These are phyloP conservation scores for Drosophila paranaensis DNA, from an alignment of 2,888 invertebrate genomes.

Conservation along the genomic window DNA sequence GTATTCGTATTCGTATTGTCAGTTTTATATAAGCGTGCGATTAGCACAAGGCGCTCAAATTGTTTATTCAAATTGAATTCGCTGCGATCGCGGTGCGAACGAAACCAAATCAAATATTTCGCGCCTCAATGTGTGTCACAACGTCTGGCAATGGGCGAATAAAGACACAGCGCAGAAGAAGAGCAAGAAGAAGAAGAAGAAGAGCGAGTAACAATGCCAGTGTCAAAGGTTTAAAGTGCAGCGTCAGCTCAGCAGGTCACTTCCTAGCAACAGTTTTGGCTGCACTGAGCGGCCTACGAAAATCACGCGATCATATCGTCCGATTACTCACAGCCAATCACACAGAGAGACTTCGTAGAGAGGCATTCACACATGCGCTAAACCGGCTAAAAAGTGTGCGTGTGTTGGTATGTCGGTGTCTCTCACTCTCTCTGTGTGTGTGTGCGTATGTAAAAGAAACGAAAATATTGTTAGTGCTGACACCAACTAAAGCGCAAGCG, in stretches of 20 bases:
- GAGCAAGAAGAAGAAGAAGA: background rate
- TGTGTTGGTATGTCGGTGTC: conserved; percentile 12
- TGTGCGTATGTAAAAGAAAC: conserved; percentile 32
- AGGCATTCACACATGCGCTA: conserved; percentile 28
- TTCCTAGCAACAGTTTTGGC: conserved; percentile 48
- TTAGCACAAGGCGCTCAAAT: conserved; percentile 58
- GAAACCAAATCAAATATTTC: conserved; percentile 53
- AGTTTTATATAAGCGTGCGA: conserved; percentile 53
- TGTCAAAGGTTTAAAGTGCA: conserved; percentile 24
- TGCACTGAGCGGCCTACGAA: conserved; percentile 31
- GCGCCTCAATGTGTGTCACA: conserved; percentile 59
- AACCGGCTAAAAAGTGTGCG: conserved; percentile 23
- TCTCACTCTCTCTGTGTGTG: background rate
- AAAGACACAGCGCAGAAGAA: background rate
- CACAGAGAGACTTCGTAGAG: conserved; percentile 40
- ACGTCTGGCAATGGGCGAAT: conserved; percentile 35
- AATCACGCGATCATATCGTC: conserved; percentile 77
- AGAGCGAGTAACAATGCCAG: conserved; percentile 8
- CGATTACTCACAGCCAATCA: conserved; percentile 72
- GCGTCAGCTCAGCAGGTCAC: conserved; percentile 21
- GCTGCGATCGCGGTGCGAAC: conserved; percentile 24
- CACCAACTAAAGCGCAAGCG: conserved; percentile 33
- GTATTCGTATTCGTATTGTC: background rate
- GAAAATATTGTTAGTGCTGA: conserved; percentile 46
- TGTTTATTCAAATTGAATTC: conserved; percentile 72